Conservation (phyloP, 2,888 invertebrate genomes). For the Drosophila aldrichi region DNA sequence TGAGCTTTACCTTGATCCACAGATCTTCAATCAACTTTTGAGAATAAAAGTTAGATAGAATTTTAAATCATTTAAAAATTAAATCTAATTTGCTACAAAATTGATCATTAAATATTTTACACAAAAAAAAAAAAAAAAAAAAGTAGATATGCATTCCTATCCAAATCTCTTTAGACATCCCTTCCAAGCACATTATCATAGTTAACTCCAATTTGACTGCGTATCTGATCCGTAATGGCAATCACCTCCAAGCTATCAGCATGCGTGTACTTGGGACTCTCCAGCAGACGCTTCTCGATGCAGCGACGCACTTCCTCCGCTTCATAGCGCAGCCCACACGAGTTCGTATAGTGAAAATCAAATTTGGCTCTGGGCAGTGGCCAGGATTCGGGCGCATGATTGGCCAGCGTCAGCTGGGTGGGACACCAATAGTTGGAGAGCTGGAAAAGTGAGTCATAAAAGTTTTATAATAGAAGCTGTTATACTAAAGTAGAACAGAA, state of each 20-base stretch:
- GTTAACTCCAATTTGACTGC: slow-evolving; percentile 88
- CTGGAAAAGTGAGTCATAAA: slow-evolving; percentile 76
- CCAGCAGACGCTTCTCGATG: slow-evolving; percentile 88
- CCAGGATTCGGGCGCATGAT: slow-evolving; percentile 87
- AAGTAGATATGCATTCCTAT: background rate
- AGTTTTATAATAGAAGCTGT: background rate
- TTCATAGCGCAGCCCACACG: slow-evolving; percentile 90
- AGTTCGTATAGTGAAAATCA: slow-evolving; percentile 89
- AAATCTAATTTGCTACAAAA: background rate
- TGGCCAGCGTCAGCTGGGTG: slow-evolving; percentile 86
- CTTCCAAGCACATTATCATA: slow-evolving; percentile 83
- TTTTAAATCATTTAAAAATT: too few species aligned
- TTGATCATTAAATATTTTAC: background rate
- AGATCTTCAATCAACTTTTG: background rate
- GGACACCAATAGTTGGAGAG: slow-evolving; percentile 85
- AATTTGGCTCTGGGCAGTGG: slow-evolving; percentile 87
- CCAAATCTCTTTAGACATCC: background rate
- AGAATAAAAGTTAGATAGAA: background rate
- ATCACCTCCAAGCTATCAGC: slow-evolving; percentile 89
- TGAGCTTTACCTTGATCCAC: too few species aligned
- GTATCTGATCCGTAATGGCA: slow-evolving; percentile 89
- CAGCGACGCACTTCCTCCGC: slow-evolving; percentile 91
- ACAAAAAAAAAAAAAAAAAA: background rate
- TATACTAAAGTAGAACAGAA: background rate
- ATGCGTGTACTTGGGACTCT: slow-evolving; percentile 89